Base-by-base conservation (phyloP, 2,888 invertebrate species). In the Cataglyphis livida region DNA sequence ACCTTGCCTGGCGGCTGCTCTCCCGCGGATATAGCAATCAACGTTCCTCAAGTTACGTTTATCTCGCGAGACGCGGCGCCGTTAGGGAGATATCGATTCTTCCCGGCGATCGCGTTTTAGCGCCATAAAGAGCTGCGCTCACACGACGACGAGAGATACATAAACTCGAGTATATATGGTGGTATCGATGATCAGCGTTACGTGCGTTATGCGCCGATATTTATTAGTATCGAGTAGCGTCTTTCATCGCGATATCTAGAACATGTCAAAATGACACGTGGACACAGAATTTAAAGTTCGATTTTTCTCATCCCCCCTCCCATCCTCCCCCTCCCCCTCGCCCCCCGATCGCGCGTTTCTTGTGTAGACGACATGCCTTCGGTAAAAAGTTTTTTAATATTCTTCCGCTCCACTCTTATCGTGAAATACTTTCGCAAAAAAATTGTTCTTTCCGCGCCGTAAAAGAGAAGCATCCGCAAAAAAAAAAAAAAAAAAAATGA, bases 311-410 rank as follows among this genome's bases (percentile, higher is more conserved):
- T 6, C 7, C 7, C 7, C 18, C 1, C 6, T 2, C 7, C 0
- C 3, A 0, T 32, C 3, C 32, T 25, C 41, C 41, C 3, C 41
- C 41, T 12, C 12, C 2, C 12, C 12, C 0, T 3, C 3, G 4
- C 3, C n/a, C 6, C 6, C 38, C 18, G 18, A 10, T 32, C 28
- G 7, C n/a, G 21, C n/a, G 59, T 48, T 25, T 18, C 12, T 59
- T 35, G 59, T 41, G 15, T 35, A 41, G 25, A 18, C 10, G 18
- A 5, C 44, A n/a, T 59, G 25, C 18, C 35, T 70, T 59, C 35
- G 59, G 7, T 21, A 78, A 68, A 41, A 78, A 78, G 28, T 70
- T 70, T 76, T 70, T 70, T 59, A 79, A 79, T 70, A 79, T 70
- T 70, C 44, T 35, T 44, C 59, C 78, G 12, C 7, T 38, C 57